Percentiles rank a stretch among this genome's conserved stretches.
These are phyloP conservation scores for Sminthopsis crassicaudata DNA, from an alignment of 2,113 vertebrate genomes.

Conservation along the genomic window DNA sequence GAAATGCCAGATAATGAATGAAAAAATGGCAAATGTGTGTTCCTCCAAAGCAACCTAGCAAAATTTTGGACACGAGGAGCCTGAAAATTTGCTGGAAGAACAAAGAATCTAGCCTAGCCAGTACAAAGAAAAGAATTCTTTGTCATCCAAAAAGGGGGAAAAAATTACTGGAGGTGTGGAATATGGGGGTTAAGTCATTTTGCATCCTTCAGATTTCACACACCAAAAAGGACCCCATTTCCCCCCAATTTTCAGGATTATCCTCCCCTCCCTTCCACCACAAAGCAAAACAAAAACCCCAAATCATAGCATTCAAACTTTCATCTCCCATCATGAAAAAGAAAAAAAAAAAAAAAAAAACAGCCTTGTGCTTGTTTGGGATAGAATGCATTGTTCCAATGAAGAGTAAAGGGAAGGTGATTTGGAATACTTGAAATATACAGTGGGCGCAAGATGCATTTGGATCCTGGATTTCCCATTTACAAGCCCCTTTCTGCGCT, in stretches of 20 bases:
- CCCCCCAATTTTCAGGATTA: slow-evolving; percentile 1
- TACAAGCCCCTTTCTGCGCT: slow-evolving; percentile 82
- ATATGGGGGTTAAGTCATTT: slow-evolving; percentile 60
- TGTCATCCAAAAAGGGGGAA: slow-evolving; percentile 69
- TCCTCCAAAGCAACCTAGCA: slow-evolving; percentile 36
- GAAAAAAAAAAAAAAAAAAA: slow-evolving; percentile 52
- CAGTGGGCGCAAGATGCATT: slow-evolving; percentile 76
- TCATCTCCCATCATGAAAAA: slow-evolving; percentile 79
- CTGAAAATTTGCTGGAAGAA: slow-evolving; percentile 63
- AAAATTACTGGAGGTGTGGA: neutral
- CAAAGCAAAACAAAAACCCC: neutral
- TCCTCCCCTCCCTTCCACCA: neutral
- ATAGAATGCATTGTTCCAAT: slow-evolving; percentile 71
- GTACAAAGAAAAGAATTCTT: slow-evolving; percentile 70
- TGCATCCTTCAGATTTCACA: slow-evolving; percentile 38
- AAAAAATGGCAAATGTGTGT: slow-evolving; percentile 48
- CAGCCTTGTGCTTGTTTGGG: slow-evolving; percentile 73
- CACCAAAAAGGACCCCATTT: slow-evolving; percentile 52
- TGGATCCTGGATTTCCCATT: slow-evolving; percentile 78
- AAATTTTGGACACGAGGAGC: slow-evolving; percentile 46
- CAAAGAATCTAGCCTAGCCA: slow-evolving; percentile 66
- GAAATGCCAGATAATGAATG: slow-evolving; percentile 73
- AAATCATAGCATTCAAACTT: slow-evolving; percentile 62
- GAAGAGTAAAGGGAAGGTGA: slow-evolving; percentile 60
- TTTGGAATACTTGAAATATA: slow-evolving; percentile 73